Base-by-base conservation (phyloP, 2,888 invertebrate genomes). In the Aphidius colemani region DNA sequence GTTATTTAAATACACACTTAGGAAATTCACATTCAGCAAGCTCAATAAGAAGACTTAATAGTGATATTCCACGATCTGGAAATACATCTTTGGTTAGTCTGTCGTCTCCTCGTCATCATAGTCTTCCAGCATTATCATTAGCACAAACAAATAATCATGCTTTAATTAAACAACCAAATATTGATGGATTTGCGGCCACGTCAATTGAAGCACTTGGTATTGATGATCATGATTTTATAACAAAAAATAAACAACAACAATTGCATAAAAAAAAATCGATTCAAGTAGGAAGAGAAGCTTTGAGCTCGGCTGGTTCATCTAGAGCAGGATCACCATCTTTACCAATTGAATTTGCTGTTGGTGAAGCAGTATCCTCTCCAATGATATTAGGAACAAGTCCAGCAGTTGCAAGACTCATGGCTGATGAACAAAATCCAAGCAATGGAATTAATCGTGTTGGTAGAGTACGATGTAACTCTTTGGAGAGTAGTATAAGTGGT, bases 331-430 rank as follows among this genome's bases (percentile, higher is more conserved):
- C 84, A 69, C 73, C 83, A 69, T 72, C 77, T 81, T 72, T 88
- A 83, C 69, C 71, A 53, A 88, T 90, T 0, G 87, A 88, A 75
- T 90, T 90, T 72, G 88, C 88, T 3, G 87, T 90, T 2, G 90
- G 90, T 3, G 90, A 90, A 80, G 86, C 87, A 10, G 88, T 88
- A 1, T 86, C 86, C 13, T 85, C 86, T 1, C 72, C 75, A 53
- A 75, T 68, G 66, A 68, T 71, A 50, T 69, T 72, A 39, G 78
- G 75, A 60, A 72, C 76, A 9, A 72, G 75, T 13, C 74, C 75
- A 13, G 73, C 75, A 11, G 75, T 72, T 6, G 71, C 73, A 40
- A 71, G 75, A 55, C 56, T 74, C 7, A 69, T 72, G 57, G 67
- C 71, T 8, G 67, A 66, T 7, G 72, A 72, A 49, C 72, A 72